Conservation (phyloP, 2,888 invertebrate genomes). For the Pocota personata region DNA sequence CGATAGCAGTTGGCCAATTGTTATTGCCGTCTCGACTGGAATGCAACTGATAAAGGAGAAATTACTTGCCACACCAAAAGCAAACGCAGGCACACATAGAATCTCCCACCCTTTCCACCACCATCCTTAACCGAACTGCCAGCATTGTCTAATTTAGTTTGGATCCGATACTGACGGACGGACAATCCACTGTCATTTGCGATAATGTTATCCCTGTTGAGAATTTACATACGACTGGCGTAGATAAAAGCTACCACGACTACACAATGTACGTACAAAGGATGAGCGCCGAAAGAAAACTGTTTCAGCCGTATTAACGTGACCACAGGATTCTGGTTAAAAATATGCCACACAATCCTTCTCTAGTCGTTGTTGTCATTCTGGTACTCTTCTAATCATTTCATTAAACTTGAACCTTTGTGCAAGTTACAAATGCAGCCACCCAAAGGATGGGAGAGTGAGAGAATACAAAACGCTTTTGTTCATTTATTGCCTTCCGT, state of each 20-base stretch:
- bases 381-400: conserved; percentile 14
- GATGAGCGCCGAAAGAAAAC: conserved; percentile 32
- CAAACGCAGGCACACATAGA: background rate
- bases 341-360: conserved; percentile 39
- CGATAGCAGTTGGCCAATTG: conserved; percentile 61
- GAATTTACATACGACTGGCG: conserved; percentile 26
- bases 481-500: conserved; percentile 16
- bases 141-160: conserved; percentile 72
- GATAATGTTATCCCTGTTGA: conserved; percentile 55
- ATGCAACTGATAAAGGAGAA: conserved; percentile 68
- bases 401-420: conserved; percentile 38
- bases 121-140: conserved; percentile 50
- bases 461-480: background rate
- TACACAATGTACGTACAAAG: conserved; percentile 7
- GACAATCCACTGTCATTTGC: conserved; percentile 68
- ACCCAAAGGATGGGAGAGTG: background rate
- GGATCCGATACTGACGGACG: conserved; percentile 69
- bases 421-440: conserved; percentile 14
- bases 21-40: conserved; percentile 69
- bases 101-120: background rate
- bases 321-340: conserved; percentile 24
- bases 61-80: conserved; percentile 51
- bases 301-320: conserved; percentile 27
- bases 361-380: background rate
- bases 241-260: conserved; percentile 9